phyloP scores from a whole-genome alignment of 1,140 invertebrate genomes.

The Patella vulgata region DNA sequence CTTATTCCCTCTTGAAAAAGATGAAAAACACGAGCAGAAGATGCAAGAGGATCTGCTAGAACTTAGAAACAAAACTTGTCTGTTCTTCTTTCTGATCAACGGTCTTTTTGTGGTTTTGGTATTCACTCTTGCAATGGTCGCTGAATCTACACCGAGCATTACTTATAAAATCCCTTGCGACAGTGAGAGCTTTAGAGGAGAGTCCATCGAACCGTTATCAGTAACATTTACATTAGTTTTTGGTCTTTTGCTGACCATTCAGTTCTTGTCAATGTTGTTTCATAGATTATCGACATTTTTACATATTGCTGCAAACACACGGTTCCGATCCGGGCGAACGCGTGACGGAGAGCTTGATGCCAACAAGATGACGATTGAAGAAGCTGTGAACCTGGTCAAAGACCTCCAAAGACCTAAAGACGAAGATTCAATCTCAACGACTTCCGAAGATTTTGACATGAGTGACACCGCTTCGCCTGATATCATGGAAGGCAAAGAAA shows the following conservation, averaged over 20 bases:
- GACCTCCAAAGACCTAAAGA: not conserved
- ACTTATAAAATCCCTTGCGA: conserved; percentile 18
- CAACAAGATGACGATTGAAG: not conserved
- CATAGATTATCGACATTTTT: conserved; percentile 66
- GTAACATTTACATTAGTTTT: conserved; percentile 69
- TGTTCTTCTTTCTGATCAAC: conserved; percentile 61
- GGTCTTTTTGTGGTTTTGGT: conserved; percentile 60
- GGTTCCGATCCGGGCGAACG: conserved; percentile 19
- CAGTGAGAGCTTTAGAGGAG: conserved; percentile 28
- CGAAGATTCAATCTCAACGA: not conserved
- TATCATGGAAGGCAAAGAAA: not conserved
- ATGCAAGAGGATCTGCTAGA: conserved; percentile 85
- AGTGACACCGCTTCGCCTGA: not conserved
- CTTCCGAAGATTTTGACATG: not conserved
- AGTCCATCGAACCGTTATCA: conserved; percentile 65
- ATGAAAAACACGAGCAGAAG: conserved; percentile 51
- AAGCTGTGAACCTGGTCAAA: not conserved
- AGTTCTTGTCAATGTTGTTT: conserved; percentile 65
- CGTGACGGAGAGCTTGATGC: not conserved
- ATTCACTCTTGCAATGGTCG: conserved; percentile 31
- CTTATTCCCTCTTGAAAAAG: conserved; percentile 53
- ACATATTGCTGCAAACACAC: conserved; percentile 56
- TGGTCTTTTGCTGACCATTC: conserved; percentile 66
- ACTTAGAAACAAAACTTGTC: conserved; percentile 83
- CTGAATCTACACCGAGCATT: conserved; percentile 30